Percentiles rank a stretch among this genome's conserved stretches.
Evolutionary conservation across 2,797 vertebrate genomes (phyloP).

Genomic region (Antrozous pallidus): DNA sequence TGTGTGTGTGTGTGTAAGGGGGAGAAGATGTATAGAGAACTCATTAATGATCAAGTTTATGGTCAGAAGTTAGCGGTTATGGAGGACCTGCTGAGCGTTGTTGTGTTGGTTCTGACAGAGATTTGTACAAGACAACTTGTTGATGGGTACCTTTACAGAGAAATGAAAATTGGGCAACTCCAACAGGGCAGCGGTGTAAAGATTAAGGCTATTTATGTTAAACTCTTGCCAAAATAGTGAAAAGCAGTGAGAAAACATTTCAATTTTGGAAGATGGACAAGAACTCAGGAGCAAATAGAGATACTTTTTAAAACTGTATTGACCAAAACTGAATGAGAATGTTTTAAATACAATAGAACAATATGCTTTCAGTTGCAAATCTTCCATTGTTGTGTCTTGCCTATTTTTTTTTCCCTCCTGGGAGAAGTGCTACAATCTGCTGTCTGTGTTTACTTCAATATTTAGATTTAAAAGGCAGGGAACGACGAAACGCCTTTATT

Average conservation of each 20-base stretch:
- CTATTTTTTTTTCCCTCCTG: background rate
- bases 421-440: background rate
- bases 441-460: background rate
- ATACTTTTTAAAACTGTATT: background rate
- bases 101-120: background rate
- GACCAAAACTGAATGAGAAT: slow-evolving; percentile 5
- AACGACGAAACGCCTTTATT: slow-evolving; percentile 2
- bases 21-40: slow-evolving; percentile 18
- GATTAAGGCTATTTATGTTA: slow-evolving; percentile 6
- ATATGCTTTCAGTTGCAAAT: background rate
- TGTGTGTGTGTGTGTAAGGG: background rate
- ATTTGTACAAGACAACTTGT: slow-evolving; percentile 24
- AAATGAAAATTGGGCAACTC: slow-evolving; percentile 32
- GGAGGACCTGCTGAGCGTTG: background rate
- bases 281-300: slow-evolving; percentile 15
- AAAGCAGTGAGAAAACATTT: background rate
- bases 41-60: slow-evolving; percentile 44
- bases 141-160: slow-evolving; percentile 26
- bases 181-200: background rate
- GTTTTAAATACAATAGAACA: background rate
- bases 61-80: slow-evolving; percentile 28
- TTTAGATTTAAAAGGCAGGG: slow-evolving; percentile 16
- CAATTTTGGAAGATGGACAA: background rate
- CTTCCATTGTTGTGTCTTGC: background rate
- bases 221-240: slow-evolving; percentile 33